Conservation (phyloP, 2,113 vertebrate genomes). For the Myrmecophaga tridactyla region DNA sequence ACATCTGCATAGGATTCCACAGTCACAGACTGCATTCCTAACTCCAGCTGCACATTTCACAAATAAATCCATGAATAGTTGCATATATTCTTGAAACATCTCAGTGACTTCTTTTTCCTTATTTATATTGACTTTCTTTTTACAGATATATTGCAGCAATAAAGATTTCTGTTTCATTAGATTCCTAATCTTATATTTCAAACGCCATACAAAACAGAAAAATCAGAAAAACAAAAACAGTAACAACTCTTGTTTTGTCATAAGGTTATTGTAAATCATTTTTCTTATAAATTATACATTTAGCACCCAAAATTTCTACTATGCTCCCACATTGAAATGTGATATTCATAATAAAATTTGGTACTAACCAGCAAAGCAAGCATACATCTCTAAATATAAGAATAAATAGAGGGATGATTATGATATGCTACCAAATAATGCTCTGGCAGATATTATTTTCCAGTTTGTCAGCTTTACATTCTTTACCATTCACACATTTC, state of each 20-base stretch:
- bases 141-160: conserved; percentile 72
- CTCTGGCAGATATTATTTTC: conserved; percentile 81
- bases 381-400: conserved; percentile 79
- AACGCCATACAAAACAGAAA: conserved; percentile 55
- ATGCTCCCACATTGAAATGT: conserved; percentile 76
- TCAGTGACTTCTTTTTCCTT: conserved; percentile 72
- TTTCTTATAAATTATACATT: conserved; percentile 57
- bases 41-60: background rate
- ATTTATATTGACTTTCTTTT: conserved; percentile 73
- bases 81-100: conserved; percentile 74
- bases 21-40: conserved; percentile 6
- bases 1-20: conserved; percentile 15
- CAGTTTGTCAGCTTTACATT: conserved; percentile 82
- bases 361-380: conserved; percentile 62
- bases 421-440: conserved; percentile 82
- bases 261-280: conserved; percentile 67
- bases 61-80: conserved; percentile 68
- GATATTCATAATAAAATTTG: conserved; percentile 77
- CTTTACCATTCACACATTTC: conserved; percentile 83
- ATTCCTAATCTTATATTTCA: conserved; percentile 72
- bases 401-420: conserved; percentile 81
- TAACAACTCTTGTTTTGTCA: conserved; percentile 62
- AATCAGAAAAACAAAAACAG: conserved; percentile 36
- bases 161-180: conserved; percentile 68
- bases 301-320: conserved; percentile 58